phyloP scores from a whole-genome alignment of 92 coral and sea anemone species.

The Anthopleura xanthogrammica region DNA sequence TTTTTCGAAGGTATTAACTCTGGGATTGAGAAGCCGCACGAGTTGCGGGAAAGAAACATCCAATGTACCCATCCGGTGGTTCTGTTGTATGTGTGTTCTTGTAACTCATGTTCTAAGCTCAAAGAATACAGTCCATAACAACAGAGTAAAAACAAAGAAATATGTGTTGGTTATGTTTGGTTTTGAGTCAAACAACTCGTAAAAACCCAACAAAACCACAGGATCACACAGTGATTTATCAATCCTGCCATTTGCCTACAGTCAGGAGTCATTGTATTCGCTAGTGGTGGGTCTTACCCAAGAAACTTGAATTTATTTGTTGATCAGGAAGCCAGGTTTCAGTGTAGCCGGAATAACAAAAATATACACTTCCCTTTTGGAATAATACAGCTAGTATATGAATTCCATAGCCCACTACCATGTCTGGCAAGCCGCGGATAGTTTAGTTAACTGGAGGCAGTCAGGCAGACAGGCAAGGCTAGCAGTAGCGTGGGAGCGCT shows the following conservation, averaged over 20 bases:
- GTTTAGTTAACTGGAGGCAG: no score
- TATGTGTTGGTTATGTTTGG: not conserved
- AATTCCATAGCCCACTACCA: no score
- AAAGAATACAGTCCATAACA: not conserved
- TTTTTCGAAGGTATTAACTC: not conserved
- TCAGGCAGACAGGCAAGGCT: no score
- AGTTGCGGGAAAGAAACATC: not conserved
- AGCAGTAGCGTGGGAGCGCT: no score
- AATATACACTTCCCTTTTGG: not conserved
- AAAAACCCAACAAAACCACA: constrained; percentile 4
- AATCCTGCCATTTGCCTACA: not conserved
- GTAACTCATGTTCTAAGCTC: not conserved
- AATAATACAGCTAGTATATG: not conserved
- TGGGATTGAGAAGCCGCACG: not conserved
- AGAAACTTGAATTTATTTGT: not conserved
- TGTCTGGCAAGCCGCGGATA: no score
- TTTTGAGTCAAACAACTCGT: not conserved
- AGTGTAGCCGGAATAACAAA: not conserved
- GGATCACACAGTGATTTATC: not conserved
- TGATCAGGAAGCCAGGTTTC: not conserved
- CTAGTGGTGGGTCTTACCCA: not conserved
- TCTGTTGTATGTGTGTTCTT: not conserved
- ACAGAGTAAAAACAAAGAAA: not conserved
- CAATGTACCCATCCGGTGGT: not conserved
- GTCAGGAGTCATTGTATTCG: no score